A percentile compares a stretch with the other conserved stretches of the same genome.
These are phyloP conservation scores for Drosophila dunni DNA, from an alignment of 1,140 invertebrate genomes.

Conservation along the genomic window DNA sequence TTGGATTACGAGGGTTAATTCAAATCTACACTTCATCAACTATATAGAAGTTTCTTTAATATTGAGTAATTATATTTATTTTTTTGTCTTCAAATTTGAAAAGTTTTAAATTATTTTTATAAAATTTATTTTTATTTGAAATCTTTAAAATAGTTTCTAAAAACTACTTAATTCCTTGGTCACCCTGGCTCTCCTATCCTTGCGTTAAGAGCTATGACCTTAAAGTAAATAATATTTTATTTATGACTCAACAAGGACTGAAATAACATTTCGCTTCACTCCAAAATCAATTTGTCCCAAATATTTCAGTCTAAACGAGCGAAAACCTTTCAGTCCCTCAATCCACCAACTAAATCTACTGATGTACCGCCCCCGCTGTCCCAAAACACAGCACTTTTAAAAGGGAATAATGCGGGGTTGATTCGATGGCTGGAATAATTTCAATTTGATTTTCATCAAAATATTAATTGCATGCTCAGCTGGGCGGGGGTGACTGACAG, in stretches of 20 bases:
- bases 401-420: slow-evolving; percentile 12
- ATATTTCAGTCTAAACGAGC: slow-evolving; percentile 35
- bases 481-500: slow-evolving; percentile 41
- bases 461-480: slow-evolving; percentile 70
- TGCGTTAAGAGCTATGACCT: no score
- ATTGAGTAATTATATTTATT: no score
- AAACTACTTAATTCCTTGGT: no score
- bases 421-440: slow-evolving; percentile 70
- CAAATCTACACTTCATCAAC: no score
- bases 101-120: no score
- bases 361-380: slow-evolving; percentile 22
- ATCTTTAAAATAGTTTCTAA: no score
- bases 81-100: no score
- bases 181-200: no score
- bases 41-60: no score
- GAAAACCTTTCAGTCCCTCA: slow-evolving; percentile 20
- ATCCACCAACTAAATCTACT: slow-evolving; percentile 8
- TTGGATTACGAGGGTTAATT: no score
- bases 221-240: slow-evolving; percentile 1
- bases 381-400: slow-evolving; percentile 19
- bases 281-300: slow-evolving; percentile 74
- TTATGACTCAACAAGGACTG: slow-evolving; percentile 33
- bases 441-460: slow-evolving; percentile 73
- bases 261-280: slow-evolving; percentile 35
- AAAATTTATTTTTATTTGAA: no score